phyloP scores from a whole-genome alignment of 2,113 vertebrate genomes.

The Chloropsis hardwickii region DNA sequence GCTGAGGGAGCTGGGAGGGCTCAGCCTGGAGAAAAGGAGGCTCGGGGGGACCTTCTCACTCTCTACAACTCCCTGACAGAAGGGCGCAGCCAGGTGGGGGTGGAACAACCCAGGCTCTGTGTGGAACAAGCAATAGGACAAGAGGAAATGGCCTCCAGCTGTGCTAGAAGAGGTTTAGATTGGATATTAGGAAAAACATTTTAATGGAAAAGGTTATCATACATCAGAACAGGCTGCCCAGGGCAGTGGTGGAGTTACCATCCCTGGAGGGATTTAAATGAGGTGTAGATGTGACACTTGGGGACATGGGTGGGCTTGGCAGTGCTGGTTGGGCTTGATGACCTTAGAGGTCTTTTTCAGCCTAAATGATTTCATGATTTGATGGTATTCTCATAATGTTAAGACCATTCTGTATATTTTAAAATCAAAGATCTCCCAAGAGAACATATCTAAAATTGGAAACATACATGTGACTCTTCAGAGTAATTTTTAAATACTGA shows the following conservation, averaged over 20 bases:
- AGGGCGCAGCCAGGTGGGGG: background rate
- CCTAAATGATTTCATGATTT: background rate
- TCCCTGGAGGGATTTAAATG: background rate
- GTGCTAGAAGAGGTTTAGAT: background rate
- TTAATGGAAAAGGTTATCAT: background rate
- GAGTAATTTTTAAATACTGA: background rate
- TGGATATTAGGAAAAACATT: background rate
- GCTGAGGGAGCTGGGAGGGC: accelerated
- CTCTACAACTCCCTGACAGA: background rate
- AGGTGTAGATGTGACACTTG: background rate
- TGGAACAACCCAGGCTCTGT: background rate
- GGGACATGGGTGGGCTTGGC: background rate
- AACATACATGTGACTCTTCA: background rate
- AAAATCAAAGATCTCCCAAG: background rate
- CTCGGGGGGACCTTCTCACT: accelerated
- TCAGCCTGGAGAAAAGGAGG: background rate
- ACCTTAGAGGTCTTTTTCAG: background rate
- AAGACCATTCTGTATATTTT: background rate
- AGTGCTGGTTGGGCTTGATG: background rate
- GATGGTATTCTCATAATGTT: background rate
- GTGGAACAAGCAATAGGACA: background rate
- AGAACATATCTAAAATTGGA: background rate
- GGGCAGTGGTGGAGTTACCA: background rate
- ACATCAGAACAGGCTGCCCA: background rate
- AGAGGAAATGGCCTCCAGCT: background rate